These are phyloP conservation scores for Apotomis betuletana DNA, from an alignment of 2,888 invertebrate species.

Conservation along the genomic window DNA sequence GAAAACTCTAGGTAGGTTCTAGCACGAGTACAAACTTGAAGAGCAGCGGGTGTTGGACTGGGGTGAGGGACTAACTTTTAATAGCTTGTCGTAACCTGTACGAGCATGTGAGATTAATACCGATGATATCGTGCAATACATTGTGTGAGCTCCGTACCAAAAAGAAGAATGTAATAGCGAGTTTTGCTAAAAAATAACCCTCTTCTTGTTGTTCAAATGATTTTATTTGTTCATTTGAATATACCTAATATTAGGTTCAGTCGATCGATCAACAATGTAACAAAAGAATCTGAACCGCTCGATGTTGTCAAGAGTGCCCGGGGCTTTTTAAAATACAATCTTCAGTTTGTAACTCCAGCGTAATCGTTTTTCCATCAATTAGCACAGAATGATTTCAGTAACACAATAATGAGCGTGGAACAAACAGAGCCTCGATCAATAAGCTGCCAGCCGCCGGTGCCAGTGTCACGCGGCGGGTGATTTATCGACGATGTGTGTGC, in stretches of 20 bases:
- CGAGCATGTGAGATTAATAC: slow-evolving; percentile 9
- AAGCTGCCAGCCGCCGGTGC: slow-evolving; percentile 31
- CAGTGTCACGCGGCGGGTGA: slow-evolving; percentile 38
- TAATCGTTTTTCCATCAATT: slow-evolving; percentile 6
- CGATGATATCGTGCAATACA: slow-evolving; percentile 14
- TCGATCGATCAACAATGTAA: no score
- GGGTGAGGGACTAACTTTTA: slow-evolving; percentile 16
- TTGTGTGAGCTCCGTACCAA: not conserved
- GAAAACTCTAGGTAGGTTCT: no score
- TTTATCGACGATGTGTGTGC: slow-evolving; percentile 28
- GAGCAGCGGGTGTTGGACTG: not conserved
- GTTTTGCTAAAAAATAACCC: not conserved
- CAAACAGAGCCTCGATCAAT: slow-evolving; percentile 35
- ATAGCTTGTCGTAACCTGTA: slow-evolving; percentile 17
- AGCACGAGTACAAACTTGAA: not conserved
- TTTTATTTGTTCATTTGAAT: not conserved
- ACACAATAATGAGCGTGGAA: slow-evolving; percentile 23
- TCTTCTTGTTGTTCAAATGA: not conserved
- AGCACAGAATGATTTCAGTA: slow-evolving; percentile 14
- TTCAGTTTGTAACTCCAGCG: not conserved
- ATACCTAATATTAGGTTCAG: no score
- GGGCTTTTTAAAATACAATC: no score
- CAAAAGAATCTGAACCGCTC: no score
- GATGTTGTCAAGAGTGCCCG: no score
- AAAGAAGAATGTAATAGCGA: not conserved